Percentiles rank a stretch among this genome's conserved stretches.
phyloP scores from a whole-genome alignment of 1,140 invertebrate species.

The Maniola jurtina region DNA sequence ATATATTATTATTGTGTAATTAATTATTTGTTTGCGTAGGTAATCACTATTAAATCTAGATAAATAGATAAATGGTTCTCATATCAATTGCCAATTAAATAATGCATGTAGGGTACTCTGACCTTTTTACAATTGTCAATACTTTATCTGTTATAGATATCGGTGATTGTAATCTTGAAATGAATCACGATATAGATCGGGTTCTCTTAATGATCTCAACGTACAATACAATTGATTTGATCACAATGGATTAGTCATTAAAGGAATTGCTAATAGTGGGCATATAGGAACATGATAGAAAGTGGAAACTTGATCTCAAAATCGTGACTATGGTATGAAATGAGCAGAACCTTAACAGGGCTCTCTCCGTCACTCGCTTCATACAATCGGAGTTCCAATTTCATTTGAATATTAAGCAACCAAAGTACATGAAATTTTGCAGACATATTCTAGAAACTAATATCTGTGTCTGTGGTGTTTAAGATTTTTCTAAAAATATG shows the following conservation, averaged over 20 bases:
- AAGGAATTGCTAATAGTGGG: background rate
- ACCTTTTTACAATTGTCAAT: conserved; percentile 8
- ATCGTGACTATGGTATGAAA: background rate
- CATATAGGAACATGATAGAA: background rate
- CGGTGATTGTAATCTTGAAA: conserved; percentile 7
- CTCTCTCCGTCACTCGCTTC: too few species aligned
- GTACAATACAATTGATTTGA: conserved; percentile 5
- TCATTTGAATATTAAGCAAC: too few species aligned
- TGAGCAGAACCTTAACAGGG: too few species aligned
- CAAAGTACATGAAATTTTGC: too few species aligned
- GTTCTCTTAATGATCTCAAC: conserved; percentile 4
- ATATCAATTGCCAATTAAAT: conserved; percentile 11
- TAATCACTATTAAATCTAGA: too few species aligned
- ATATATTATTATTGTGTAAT: too few species aligned
- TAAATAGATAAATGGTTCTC: background rate
- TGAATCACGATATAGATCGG: conserved; percentile 11
- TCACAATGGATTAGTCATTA: conserved; percentile 14
- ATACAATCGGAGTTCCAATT: too few species aligned
- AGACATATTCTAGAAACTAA: too few species aligned
- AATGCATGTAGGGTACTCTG: conserved; percentile 1
- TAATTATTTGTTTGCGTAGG: too few species aligned
- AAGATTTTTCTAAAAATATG: too few species aligned
- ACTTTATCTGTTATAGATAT: conserved; percentile 2
- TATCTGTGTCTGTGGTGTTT: too few species aligned
- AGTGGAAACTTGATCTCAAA: background rate